Percentiles rank a stretch among this genome's conserved stretches.
phyloP scores from a whole-genome alignment of 2,888 invertebrate species.

The Cyclophora punctaria region DNA sequence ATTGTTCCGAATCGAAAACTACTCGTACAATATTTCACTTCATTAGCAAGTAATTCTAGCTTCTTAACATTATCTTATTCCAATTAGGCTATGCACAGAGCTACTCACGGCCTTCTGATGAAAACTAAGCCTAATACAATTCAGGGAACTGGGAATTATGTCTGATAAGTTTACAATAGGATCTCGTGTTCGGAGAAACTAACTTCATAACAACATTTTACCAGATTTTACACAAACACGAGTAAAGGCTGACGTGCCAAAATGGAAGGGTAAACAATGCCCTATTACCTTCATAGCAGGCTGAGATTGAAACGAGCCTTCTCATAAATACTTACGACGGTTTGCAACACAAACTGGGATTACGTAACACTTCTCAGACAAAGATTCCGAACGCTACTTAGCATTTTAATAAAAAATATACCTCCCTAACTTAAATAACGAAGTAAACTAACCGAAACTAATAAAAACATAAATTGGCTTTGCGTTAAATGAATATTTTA shows the following conservation, averaged over 20 bases:
- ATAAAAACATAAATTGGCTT: too few species aligned
- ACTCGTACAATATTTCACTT: too few species aligned
- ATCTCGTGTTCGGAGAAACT: conserved; percentile 6
- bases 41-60: too few species aligned
- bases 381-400: conserved; percentile 2
- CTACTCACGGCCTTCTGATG: too few species aligned
- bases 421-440: background rate
- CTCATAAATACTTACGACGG: conserved; percentile 34
- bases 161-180: background rate
- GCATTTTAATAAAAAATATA: conserved; percentile 7
- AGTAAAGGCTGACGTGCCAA: conserved; percentile 37
- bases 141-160: too few species aligned
- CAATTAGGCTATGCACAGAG: too few species aligned
- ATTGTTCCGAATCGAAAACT: too few species aligned
- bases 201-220: conserved; percentile 25
- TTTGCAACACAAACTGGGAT: conserved; percentile 22
- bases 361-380: conserved; percentile 10
- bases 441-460: too few species aligned
- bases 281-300: conserved; percentile 34
- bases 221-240: conserved; percentile 38
- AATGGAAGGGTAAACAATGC: conserved; percentile 42
- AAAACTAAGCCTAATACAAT: too few species aligned
- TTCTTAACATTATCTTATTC: too few species aligned
- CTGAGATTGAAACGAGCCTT: conserved; percentile 40
- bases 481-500: too few species aligned